phyloP scores from a whole-genome alignment of 1,140 invertebrate species.

The Drosophila sucinea region DNA sequence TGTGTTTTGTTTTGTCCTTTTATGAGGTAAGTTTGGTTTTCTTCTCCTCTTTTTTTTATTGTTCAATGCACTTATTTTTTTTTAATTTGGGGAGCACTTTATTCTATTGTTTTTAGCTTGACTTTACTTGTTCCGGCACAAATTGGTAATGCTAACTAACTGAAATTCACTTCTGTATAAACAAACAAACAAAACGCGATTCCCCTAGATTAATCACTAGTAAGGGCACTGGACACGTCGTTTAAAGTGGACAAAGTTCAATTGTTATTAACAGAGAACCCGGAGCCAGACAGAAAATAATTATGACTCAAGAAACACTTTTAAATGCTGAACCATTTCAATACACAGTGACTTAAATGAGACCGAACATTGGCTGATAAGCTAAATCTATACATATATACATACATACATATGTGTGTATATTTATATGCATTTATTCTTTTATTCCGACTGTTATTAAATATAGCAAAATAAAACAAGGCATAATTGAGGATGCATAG shows the following conservation, averaged over 20 bases:
- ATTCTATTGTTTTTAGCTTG: slow-evolving; percentile 7
- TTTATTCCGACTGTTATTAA: neutral
- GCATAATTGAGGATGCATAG: neutral
- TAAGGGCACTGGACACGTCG: slow-evolving; percentile 42
- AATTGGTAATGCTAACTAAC: slow-evolving; percentile 57
- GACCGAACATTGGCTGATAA: slow-evolving; percentile 4
- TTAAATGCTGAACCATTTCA: slow-evolving; percentile 3
- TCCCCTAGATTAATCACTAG: slow-evolving; percentile 43
- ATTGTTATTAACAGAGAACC: slow-evolving; percentile 31
- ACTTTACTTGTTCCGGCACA: slow-evolving; percentile 49
- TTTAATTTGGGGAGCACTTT: slow-evolving; percentile 4
- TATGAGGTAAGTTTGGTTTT: slow-evolving; percentile 53
- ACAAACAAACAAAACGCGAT: neutral
- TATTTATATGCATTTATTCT: neutral
- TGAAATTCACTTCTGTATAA: slow-evolving; percentile 26
- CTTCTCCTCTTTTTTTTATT: slow-evolving; percentile 16
- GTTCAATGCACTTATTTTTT: slow-evolving; percentile 30
- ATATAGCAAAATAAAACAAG: neutral
- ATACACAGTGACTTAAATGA: neutral
- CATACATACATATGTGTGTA: neutral
- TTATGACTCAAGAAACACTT: slow-evolving; percentile 58
- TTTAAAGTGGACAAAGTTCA: slow-evolving; percentile 39
- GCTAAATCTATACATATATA: neutral
- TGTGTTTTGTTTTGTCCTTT: slow-evolving; percentile 39
- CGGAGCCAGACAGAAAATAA: slow-evolving; percentile 58